Evolutionary conservation across 2,797 vertebrate genomes (phyloP).

Genomic region (Hemibagrus guttatus): DNA sequence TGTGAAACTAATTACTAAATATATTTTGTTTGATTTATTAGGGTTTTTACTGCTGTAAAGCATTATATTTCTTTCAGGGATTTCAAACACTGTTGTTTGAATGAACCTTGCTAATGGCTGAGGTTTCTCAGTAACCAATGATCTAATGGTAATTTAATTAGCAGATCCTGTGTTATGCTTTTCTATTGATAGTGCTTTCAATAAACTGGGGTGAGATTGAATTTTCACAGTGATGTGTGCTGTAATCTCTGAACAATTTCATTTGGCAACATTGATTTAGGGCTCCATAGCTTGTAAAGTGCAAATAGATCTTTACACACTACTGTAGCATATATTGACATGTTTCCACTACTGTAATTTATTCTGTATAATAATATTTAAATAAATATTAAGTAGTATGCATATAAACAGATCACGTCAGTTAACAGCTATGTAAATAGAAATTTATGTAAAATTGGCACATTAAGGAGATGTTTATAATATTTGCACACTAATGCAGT

Average conservation of each 20-base stretch:
- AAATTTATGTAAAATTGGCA: neutral
- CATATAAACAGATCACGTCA: neutral
- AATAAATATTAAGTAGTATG: neutral
- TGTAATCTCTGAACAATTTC: neutral
- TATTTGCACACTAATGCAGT: neutral
- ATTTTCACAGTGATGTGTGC: neutral
- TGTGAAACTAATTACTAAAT: neutral
- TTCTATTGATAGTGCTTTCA: neutral
- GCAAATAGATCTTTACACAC: neutral
- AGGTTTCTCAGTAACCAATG: neutral
- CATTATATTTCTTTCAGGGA: neutral
- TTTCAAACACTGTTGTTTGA: neutral
- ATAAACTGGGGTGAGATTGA: neutral
- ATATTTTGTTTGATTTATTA: neutral
- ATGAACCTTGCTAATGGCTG: neutral
- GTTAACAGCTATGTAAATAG: neutral
- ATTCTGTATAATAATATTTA: neutral
- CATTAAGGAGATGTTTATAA: neutral
- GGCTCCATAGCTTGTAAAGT: neutral
- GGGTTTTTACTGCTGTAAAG: neutral
- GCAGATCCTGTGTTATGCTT: neutral
- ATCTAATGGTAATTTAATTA: neutral
- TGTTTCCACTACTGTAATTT: neutral
- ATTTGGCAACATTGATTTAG: neutral
- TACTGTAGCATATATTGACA: neutral